phyloP scores from a whole-genome alignment of 2,797 vertebrate genomes.

The Trachurus trachurus region DNA sequence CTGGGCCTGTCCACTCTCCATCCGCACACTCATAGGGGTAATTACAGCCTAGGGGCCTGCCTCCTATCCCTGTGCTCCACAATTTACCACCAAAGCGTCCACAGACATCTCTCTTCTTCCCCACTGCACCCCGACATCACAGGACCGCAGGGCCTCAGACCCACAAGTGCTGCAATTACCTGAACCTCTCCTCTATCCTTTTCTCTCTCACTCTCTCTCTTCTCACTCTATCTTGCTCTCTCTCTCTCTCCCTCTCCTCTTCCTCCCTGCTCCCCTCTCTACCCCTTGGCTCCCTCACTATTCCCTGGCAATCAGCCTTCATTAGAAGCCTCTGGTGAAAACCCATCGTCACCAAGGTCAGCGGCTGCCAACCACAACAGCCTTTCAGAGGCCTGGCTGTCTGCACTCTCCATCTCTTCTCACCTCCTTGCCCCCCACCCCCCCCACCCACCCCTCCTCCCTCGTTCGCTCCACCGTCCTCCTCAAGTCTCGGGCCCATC shows the following conservation, averaged over 20 bases:
- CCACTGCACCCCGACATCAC: slow-evolving; percentile 84
- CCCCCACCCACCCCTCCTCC: not conserved
- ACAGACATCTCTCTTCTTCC: slow-evolving; percentile 84
- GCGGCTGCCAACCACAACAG: slow-evolving; percentile 80
- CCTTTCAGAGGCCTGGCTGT: slow-evolving; percentile 80
- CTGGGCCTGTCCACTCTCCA: slow-evolving; percentile 82
- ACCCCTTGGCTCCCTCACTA: slow-evolving; percentile 77
- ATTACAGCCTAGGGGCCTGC: slow-evolving; percentile 85
- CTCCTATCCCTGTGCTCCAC: slow-evolving; percentile 80
- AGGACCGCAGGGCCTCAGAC: slow-evolving; percentile 83
- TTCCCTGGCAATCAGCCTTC: slow-evolving; percentile 88
- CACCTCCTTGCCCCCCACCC: slow-evolving; percentile 60
- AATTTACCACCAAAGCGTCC: slow-evolving; percentile 86
- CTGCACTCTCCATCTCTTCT: slow-evolving; percentile 74
- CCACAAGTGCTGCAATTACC: slow-evolving; percentile 90
- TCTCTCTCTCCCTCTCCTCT: slow-evolving; percentile 8
- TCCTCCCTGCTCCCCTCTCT: slow-evolving; percentile 38
- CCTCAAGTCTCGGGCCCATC: slow-evolving; percentile 65
- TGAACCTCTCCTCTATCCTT: slow-evolving; percentile 80
- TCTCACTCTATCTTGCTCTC: slow-evolving; percentile 30
- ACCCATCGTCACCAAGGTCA: slow-evolving; percentile 88
- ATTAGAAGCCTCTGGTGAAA: slow-evolving; percentile 88
- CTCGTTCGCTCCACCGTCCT: slow-evolving; percentile 55
- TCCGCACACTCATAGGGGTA: slow-evolving; percentile 83
- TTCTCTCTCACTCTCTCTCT: slow-evolving; percentile 60